Percentiles rank a stretch among this genome's conserved stretches.
Conservation (phyloP, 1,140 invertebrate species). For the Dendrolimus punctatus region DNA sequence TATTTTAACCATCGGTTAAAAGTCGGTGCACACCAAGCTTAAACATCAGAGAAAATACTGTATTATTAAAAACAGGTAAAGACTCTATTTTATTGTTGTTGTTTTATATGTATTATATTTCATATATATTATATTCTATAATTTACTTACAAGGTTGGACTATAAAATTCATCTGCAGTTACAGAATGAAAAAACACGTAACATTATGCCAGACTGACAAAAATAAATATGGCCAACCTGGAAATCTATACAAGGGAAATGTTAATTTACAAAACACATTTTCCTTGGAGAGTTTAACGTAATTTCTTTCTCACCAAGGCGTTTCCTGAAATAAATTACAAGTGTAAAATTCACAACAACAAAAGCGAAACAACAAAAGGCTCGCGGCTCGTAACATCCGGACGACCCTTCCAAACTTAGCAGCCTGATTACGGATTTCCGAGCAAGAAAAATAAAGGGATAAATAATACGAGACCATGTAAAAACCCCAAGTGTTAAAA, state of each 20-base stretch:
- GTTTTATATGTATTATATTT: no score
- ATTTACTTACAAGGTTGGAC: no score
- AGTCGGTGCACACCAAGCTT: no score
- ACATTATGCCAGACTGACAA: conserved; percentile 21
- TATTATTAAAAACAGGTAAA: no score
- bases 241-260: conserved; percentile 49
- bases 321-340: conserved; percentile 71
- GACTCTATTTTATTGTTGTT: no score
- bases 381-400: conserved; percentile 66
- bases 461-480: conserved; percentile 43
- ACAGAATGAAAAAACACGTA: conserved; percentile 3
- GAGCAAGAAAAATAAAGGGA: conserved; percentile 60
- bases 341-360: conserved; percentile 71
- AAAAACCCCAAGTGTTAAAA: conserved; percentile 44
- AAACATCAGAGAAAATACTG: no score
- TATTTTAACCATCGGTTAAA: no score
- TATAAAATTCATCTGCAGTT: no score
- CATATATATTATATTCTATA: no score
- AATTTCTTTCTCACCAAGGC: conserved; percentile 68
- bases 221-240: conserved; percentile 22
- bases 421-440: conserved; percentile 70
- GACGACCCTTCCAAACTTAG: conserved; percentile 68
- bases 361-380: conserved; percentile 69
- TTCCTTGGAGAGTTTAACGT: conserved; percentile 65
- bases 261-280: conserved; percentile 69